Evolutionary conservation across 2,113 vertebrate species (phyloP).

Genomic region (Ailurus styani): DNA sequence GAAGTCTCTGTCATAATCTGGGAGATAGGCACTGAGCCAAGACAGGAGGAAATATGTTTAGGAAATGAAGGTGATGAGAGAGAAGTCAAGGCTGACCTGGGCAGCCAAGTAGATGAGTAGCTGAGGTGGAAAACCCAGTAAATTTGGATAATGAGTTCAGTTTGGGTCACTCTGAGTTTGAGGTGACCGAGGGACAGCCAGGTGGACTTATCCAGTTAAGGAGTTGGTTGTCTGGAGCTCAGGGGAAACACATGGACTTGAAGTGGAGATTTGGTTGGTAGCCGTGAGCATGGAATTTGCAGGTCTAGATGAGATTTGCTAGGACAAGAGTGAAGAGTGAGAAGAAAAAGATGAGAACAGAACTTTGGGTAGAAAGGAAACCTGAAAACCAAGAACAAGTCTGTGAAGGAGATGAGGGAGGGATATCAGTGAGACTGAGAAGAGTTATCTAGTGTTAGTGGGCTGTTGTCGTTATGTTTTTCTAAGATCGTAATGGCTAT

Average conservation of each 20-base stretch:
- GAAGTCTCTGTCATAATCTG: not conserved
- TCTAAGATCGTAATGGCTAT: not conserved
- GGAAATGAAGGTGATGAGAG: not conserved
- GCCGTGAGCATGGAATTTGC: not conserved
- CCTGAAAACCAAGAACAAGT: not conserved
- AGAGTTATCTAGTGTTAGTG: not conserved
- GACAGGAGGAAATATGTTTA: not conserved
- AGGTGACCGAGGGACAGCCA: not conserved
- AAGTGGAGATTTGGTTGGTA: not conserved
- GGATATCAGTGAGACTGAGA: not conserved
- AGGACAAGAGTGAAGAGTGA: not conserved
- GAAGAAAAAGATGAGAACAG: not conserved
- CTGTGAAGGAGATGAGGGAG: not conserved
- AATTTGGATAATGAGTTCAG: not conserved
- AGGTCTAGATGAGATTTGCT: not conserved
- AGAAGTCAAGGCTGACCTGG: not conserved
- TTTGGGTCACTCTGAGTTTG: not conserved
- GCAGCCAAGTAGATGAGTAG: no score
- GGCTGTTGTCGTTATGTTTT: not conserved
- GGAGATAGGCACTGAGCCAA: not conserved
- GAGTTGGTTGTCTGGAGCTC: not conserved
- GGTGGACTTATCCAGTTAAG: not conserved
- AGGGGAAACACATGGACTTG: not conserved
- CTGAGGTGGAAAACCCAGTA: no score
- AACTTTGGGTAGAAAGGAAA: not conserved